Evolutionary conservation across 2,888 invertebrate species (phyloP), one percentile per base, ranked within the genome.

Genomic region (Acleris sparsana): DNA sequence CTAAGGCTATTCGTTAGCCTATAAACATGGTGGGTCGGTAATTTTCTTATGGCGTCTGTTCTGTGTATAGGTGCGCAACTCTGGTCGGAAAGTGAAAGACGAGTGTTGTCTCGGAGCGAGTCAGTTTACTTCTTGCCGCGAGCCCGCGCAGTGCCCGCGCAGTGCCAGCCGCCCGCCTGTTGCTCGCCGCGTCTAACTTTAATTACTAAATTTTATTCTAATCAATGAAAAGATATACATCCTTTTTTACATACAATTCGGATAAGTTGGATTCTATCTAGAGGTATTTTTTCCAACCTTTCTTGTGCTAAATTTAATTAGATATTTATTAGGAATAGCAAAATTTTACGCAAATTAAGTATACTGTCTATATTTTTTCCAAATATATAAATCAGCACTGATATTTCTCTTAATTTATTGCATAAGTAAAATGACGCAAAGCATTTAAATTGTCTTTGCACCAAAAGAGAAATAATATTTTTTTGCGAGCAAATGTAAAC

Each of bases 71-170:
- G 51, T n/a, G 63, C 64, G 68, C 63, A 60, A 59, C 55, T 51
- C 58, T 39, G 60, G 22, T 62, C 39, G 57, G n/a, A 3, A 60
- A 52, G 33, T 33, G 61, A 61, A 56, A 51, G 56, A 51, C 65
- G 55, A 44, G 43, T 25, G 43, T 46, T 43, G 13, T 61, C 56
- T 56, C 60, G 16, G 63, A 53, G 33, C 60, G 66, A 63, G 48
- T 66, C 64, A 81, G 81, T 81, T 33, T 53, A 72, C 69, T 65
- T 59, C 62, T 55, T 71, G 70, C 77, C 78, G 80, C 78, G 77
- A 71, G 63, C 65, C 72, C 66, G 79, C 69, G 67, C 70, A 75
- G 74, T 59, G 64, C 73, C 61, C 72, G 73, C 70, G 73, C 76
- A 73, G 72, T 70, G 44, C 16, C 46, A 20, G n/a, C 55, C 65